Evolutionary conservation across 2,888 invertebrate species (phyloP), one percentile per base, ranked within the genome.

Genomic region (Spodoptera exigua): DNA sequence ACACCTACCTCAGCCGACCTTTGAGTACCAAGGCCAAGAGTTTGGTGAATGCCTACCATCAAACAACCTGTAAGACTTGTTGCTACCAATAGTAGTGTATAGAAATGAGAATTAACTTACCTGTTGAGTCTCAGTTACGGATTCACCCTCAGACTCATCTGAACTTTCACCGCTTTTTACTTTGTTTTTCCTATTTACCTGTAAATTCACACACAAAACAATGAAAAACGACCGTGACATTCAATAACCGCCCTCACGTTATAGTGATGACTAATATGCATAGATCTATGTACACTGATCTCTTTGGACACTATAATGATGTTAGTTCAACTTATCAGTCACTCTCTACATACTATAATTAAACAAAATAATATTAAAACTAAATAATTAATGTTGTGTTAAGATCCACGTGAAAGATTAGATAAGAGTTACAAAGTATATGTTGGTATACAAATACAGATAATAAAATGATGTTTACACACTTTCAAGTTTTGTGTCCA

Each of bases 101-200:
- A 34, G 40, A 18, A 40, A 43, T 49, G 45, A 53, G 47, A 18
- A 61, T 12, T 11, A 27, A 84, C 89, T 83, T 39, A 93, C 94
- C 90, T 93, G 92, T 81, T 94, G 94, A 54, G 94, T 94, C 79
- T 94, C 94, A 37, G 92, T 93, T 66, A 94, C 89, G 16, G 90
- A 89, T 76, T 94, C 94, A 32, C 90, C 89, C 74, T 94, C 94
- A 41, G 94, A 94, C 64, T 94, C 94, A 82, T 94, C 94, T 44
- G 94, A 94, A 76, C 93, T 94, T 84, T 93, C 94, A 16, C 89
- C 92, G 51, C 87, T 87, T 82, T 93, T 92, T 68, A 87, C 88
- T 87, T 90, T 91, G 79, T 87, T 91, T 88, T 92, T 93, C 76
- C 91, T 92, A 88, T 91, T 94, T 81, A 93, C 92, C 94, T 94